Base-by-base conservation (phyloP, 2,113 vertebrate species). In the Etheostoma spectabile region DNA sequence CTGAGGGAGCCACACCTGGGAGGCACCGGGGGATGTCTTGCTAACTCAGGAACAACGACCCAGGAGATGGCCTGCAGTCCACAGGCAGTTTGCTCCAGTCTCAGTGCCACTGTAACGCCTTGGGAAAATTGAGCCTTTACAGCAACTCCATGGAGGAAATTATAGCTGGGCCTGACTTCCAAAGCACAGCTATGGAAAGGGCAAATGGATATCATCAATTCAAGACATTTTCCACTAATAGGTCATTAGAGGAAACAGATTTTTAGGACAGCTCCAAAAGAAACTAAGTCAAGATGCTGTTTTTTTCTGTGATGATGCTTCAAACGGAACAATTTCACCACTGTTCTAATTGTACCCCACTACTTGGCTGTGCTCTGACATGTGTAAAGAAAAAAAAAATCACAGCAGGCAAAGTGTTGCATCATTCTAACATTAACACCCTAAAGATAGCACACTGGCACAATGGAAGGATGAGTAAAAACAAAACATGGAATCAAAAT, bases 1-100 rank as follows among this genome's bases (percentile, higher is more conserved):
- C 94, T 89, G 91, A 93, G 89, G 89, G 87, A 94, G 91, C 86
- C 87, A 87, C 92, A 93, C 91, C 92, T 94, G 93, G 93, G 83
- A 94, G 86, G 80, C 75, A 79, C 81, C 49, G 6, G 69, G 83
- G 88, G 84, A 89, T 85, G 60, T 73, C 86, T 88, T 73, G 90
- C 88, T 89, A 90, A 89, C 85, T 89, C 86, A 88, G 92, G 88
- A 88, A 81, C 89, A 76, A 69, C 55, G 72, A 88, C 83, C 91
- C 86, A 53, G 84, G 86, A 91, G 89, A 80, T 52, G 79, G 77
- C 51, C 84, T 15, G 70, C 69, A 46, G 70, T 82, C 76, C 88
- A 81, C 79, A 52, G 86, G 84, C 83, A 38, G 67, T 46, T 84
- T 1, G 24, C 73, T 82, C 61, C 77, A 60, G 57, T 86, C 84